These are phyloP conservation scores for Strix aluco DNA, from an alignment of 2,113 vertebrate species.

Conservation along the genomic window DNA sequence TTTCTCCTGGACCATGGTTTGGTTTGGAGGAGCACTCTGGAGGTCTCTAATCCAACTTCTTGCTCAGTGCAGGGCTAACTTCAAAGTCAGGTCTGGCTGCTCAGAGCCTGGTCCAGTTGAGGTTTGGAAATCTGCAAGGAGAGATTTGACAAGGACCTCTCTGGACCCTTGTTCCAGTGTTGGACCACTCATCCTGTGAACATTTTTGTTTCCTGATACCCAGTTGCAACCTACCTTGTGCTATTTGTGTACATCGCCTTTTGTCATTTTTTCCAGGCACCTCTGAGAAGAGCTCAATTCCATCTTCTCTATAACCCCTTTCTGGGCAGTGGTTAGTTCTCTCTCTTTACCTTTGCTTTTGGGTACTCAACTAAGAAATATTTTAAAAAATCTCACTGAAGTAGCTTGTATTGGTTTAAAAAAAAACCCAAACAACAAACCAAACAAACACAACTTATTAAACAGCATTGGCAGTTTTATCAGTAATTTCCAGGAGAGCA, in stretches of 20 bases:
- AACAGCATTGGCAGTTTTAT: background rate
- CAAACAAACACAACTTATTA: background rate
- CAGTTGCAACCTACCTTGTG: background rate
- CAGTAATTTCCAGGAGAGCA: conserved; percentile 11
- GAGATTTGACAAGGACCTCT: background rate
- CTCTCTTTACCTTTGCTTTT: background rate
- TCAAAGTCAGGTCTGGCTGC: background rate
- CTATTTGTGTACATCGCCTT: background rate
- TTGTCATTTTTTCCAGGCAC: background rate
- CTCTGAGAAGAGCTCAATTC: background rate
- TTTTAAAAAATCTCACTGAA: background rate
- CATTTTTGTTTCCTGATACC: background rate
- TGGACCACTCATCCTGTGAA: background rate
- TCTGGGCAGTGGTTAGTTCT: background rate
- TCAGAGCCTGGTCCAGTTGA: background rate
- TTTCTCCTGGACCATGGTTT: background rate
- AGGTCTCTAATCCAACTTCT: background rate
- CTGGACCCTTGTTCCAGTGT: background rate
- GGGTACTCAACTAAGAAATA: background rate
- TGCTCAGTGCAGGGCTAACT: background rate
- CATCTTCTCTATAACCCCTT: background rate
- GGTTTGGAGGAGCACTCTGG: background rate
- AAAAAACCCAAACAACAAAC: background rate
- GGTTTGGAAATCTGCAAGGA: background rate
- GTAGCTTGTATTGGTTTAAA: background rate